A percentile compares a stretch with the other conserved stretches of the same genome.
Conservation (phyloP, 2,797 vertebrate species). For the Ibycter americanus region DNA sequence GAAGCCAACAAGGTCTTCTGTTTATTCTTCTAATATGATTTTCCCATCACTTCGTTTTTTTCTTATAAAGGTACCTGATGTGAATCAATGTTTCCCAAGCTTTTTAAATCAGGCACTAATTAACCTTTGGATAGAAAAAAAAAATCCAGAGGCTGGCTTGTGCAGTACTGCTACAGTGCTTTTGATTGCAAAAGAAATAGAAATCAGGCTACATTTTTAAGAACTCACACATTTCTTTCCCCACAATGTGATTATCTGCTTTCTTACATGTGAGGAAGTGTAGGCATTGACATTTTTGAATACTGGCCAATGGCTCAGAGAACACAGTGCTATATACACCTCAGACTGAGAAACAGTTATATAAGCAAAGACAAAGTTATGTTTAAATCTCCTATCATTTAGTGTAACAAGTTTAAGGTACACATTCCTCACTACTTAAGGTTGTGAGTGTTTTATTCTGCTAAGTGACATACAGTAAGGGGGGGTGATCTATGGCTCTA, state of each 20-base stretch:
- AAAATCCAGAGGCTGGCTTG: neutral
- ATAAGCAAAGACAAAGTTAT: conserved; percentile 10
- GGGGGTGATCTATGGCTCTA: neutral
- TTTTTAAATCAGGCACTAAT: neutral
- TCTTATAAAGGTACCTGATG: neutral
- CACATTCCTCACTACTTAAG: neutral
- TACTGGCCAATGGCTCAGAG: neutral
- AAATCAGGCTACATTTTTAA: neutral
- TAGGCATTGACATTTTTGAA: conserved; percentile 6
- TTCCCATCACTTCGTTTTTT: neutral
- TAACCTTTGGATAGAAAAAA: neutral
- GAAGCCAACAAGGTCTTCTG: neutral
- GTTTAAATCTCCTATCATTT: neutral
- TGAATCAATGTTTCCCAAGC: neutral
- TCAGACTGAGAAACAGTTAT: neutral
- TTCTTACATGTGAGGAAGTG: neutral
- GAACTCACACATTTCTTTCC: neutral
- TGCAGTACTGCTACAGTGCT: neutral
- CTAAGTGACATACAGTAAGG: neutral
- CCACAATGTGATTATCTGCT: neutral
- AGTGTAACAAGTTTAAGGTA: neutral
- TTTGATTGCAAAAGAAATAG: neutral
- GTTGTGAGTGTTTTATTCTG: neutral
- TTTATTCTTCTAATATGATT: neutral
- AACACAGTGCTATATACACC: neutral